phyloP scores from a whole-genome alignment of 2,113 vertebrate genomes.

The Ameiurus melas region DNA sequence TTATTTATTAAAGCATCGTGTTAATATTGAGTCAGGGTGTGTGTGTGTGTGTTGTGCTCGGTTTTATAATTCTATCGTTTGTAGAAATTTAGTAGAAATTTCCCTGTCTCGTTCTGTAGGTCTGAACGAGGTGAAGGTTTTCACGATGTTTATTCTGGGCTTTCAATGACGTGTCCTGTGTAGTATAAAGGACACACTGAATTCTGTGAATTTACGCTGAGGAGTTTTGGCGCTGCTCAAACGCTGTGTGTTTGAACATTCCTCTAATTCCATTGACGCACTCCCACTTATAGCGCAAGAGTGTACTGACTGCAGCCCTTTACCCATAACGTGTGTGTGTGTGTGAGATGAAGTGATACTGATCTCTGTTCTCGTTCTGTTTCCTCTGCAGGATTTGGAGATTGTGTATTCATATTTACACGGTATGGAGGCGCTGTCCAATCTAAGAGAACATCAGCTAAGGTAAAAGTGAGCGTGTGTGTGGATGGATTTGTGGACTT shows the following conservation, averaged over 20 bases:
- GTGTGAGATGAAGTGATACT: not conserved
- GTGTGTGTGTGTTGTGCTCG: too few species aligned
- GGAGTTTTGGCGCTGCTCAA: not conserved
- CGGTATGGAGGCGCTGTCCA: constrained; percentile 97
- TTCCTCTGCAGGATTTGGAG: constrained; percentile 87
- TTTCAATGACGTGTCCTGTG: not conserved
- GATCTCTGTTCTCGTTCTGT: constrained; percentile 31
- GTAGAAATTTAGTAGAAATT: not conserved
- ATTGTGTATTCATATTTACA: constrained; percentile 98
- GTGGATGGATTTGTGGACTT: not conserved
- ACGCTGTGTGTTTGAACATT: not conserved
- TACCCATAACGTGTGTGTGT: not conserved
- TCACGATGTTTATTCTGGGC: not conserved
- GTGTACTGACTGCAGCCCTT: not conserved
- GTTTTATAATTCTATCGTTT: not conserved
- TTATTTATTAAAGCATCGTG: too few species aligned
- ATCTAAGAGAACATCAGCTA: constrained; percentile 94
- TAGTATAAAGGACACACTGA: not conserved
- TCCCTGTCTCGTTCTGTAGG: not conserved
- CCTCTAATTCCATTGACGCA: constrained; percentile 26
- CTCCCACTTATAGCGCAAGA: not conserved
- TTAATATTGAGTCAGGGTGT: not conserved
- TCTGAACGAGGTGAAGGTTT: not conserved
- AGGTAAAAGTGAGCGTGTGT: constrained; percentile 73
- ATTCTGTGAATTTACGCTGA: not conserved